These are phyloP conservation scores for Leptinotarsa haldemani DNA, from an alignment of 2,888 invertebrate species.

Conservation along the genomic window DNA sequence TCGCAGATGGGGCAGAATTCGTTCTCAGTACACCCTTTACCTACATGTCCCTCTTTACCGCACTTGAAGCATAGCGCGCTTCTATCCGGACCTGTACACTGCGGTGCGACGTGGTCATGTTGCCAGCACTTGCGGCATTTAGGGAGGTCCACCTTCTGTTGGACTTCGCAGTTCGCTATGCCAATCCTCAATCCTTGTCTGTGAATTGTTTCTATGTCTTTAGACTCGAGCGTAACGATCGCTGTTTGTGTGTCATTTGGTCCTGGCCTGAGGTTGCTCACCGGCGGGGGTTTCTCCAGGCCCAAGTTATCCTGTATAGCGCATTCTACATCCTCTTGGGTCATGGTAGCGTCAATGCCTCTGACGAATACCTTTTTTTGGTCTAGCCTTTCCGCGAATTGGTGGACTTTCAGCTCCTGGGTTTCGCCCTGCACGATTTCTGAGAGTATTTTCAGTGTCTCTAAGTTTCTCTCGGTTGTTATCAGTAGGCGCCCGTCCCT, in stretches of 20 bases:
- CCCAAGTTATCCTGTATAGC: constrained; percentile 7
- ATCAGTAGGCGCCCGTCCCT: constrained; percentile 20
- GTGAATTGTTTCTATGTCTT: not conserved
- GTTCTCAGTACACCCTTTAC: constrained; percentile 9
- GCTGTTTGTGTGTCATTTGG: not conserved
- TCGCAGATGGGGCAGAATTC: not conserved
- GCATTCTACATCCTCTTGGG: constrained; percentile 6
- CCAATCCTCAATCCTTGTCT: not conserved
- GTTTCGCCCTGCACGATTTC: not conserved
- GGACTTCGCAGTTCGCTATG: constrained; percentile 8
- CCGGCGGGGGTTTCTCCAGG: not conserved
- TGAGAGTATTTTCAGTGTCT: not conserved
- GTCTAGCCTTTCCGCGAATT: not conserved
- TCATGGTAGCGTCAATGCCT: constrained; percentile 4
- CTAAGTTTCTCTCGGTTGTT: not conserved
- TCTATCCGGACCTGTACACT: constrained; percentile 33
- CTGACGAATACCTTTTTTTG: not conserved
- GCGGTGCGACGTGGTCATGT: constrained; percentile 18
- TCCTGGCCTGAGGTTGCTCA: not conserved
- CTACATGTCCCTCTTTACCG: constrained; percentile 23
- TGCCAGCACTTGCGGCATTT: constrained; percentile 31
- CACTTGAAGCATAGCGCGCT: constrained; percentile 27
- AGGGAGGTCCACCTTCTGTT: constrained; percentile 1
- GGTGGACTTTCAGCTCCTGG: not conserved
- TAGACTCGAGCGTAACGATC: not conserved